These are phyloP conservation scores for Apamea monoglypha DNA, from an alignment of 2,888 invertebrate genomes.

Conservation along the genomic window DNA sequence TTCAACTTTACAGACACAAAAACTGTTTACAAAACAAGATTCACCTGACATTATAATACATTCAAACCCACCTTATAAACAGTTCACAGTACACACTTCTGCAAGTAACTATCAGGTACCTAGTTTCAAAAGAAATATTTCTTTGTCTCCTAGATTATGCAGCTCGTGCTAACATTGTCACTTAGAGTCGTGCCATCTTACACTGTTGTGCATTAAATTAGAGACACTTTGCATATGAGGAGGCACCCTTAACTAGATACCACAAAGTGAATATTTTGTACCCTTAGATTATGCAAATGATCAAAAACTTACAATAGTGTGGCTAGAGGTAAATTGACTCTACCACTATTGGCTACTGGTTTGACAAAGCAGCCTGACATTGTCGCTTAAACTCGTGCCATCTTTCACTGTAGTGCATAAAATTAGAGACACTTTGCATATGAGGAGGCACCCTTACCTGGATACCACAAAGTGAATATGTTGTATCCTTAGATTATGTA, in stretches of 20 bases:
- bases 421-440: conserved; percentile 57
- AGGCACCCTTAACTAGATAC: conserved; percentile 48
- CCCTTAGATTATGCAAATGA: conserved; percentile 35
- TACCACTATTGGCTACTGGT: background rate
- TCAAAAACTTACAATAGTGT: conserved; percentile 25
- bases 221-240: conserved; percentile 52
- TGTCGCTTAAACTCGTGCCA: conserved; percentile 44
- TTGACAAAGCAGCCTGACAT: conserved; percentile 44
- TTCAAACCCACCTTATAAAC: background rate
- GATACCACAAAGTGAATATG: conserved; percentile 8
- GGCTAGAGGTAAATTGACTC: background rate
- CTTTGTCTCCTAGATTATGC: conserved; percentile 42
- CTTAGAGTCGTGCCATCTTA: conserved; percentile 45
- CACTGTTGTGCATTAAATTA: conserved; percentile 47
- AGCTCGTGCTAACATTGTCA: conserved; percentile 54
- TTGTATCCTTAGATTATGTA: conserved; percentile 36
- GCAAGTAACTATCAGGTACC: background rate
- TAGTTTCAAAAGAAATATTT: conserved; percentile 17
- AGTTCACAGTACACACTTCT: conserved; percentile 16
- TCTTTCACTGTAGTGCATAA: conserved; percentile 44
- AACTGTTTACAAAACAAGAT: background rate
- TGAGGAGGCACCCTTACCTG: conserved; percentile 51
- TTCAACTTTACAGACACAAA: background rate
- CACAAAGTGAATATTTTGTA: conserved; percentile 27
- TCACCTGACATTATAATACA: background rate